A percentile compares a stretch with the other conserved stretches of the same genome.
Conservation (phyloP, 2,888 invertebrate species). For the Trichogramma evanescens region DNA sequence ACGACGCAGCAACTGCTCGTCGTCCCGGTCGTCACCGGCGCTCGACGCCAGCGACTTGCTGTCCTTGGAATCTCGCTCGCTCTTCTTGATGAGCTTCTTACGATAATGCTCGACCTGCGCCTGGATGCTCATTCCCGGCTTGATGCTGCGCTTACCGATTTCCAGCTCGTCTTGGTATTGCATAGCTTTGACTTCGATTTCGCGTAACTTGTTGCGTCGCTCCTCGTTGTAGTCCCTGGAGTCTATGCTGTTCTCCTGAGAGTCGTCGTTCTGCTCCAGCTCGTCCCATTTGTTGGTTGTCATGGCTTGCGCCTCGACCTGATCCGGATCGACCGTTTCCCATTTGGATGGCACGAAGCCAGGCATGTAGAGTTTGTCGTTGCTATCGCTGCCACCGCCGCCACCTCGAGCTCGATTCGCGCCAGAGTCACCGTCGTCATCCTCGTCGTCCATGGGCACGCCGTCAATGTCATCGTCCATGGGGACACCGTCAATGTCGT, state of each 20-base stretch:
- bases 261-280: conserved; percentile 53
- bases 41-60: conserved; percentile 25
- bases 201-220: conserved; percentile 69
- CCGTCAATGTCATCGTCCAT: conserved; percentile 73
- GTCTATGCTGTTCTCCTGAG: conserved; percentile 48
- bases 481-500: conserved; percentile 67
- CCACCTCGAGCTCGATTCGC: conserved; percentile 7
- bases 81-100: conserved; percentile 76
- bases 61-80: conserved; percentile 44
- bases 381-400: conserved; percentile 34
- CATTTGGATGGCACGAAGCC: conserved; percentile 89
- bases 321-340: conserved; percentile 90
- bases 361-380: conserved; percentile 47
- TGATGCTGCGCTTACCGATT: conserved; percentile 67
- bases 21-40: conserved; percentile 40
- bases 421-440: conserved; percentile 28
- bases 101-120: conserved; percentile 89
- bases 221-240: conserved; percentile 60
- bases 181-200: conserved; percentile 91
- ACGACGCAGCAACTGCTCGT: conserved; percentile 32
- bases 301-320: conserved; percentile 74
- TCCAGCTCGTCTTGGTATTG: conserved; percentile 95
- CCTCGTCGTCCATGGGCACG: conserved; percentile 56
- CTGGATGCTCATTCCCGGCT: conserved; percentile 66
- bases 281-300: conserved; percentile 85